Percentiles rank a stretch among this genome's conserved stretches.
phyloP scores from a whole-genome alignment of 2,113 vertebrate species.

The Brachypodius melanocephalos region DNA sequence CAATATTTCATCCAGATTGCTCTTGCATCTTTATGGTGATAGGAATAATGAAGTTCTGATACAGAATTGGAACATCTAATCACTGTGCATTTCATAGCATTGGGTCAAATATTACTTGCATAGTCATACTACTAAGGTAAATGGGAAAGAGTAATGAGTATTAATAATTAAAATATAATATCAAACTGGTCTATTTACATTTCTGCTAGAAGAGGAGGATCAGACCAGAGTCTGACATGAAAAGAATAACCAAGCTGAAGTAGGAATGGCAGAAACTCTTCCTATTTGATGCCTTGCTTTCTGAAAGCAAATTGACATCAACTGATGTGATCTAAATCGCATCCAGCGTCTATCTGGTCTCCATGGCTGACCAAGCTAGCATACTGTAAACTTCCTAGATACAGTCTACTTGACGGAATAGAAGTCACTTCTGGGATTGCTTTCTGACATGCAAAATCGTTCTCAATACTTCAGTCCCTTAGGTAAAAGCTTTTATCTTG shows the following conservation, averaged over 20 bases:
- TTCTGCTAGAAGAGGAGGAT: not conserved
- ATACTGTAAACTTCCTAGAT: not conserved
- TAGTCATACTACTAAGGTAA: not conserved
- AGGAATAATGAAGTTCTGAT: not conserved
- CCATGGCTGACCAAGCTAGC: not conserved
- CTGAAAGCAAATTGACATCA: not conserved
- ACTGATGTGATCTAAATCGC: not conserved
- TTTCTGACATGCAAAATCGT: not conserved
- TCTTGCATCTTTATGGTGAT: not conserved
- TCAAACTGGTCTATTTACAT: not conserved
- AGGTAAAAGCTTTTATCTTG: not conserved
- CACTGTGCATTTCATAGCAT: not conserved
- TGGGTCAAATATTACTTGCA: not conserved
- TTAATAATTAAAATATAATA: not conserved
- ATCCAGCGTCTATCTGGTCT: not conserved
- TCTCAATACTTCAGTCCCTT: not conserved
- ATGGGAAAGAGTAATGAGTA: not conserved
- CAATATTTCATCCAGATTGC: not conserved
- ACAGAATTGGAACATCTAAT: not conserved
- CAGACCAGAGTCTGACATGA: not conserved
- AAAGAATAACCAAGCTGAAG: not conserved
- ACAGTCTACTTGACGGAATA: not conserved
- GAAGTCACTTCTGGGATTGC: not conserved
- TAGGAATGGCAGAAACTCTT: not conserved
- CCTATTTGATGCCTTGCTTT: not conserved